A percentile compares a stretch with the other conserved stretches of the same genome.
Conservation (phyloP, 2,888 invertebrate species). For the Heliconius hortense region DNA sequence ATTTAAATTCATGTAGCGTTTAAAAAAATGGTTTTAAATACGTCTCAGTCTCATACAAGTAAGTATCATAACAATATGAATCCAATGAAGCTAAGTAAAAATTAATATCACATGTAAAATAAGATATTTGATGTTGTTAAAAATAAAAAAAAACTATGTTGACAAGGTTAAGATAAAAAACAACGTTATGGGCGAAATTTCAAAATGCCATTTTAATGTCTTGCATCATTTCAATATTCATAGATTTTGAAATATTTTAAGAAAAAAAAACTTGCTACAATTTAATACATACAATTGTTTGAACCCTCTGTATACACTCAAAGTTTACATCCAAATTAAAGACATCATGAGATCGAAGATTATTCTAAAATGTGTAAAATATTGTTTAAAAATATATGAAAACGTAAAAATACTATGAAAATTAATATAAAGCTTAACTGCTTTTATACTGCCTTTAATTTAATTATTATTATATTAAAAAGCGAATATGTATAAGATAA, state of each 20-base stretch:
- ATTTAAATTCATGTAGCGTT: background rate
- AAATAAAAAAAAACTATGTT: too few relatives aligned
- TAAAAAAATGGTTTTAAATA: background rate
- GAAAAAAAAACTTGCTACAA: background rate
- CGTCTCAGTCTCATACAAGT: background rate
- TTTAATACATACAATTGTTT: background rate
- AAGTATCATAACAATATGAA: background rate
- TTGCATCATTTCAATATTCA: too few relatives aligned
- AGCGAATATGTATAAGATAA: constrained; percentile 26
- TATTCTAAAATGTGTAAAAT: too few relatives aligned
- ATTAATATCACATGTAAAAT: too few relatives aligned
- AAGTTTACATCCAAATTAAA: background rate
- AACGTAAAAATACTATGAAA: background rate
- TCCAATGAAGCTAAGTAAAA: too few relatives aligned
- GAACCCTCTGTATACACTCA: background rate
- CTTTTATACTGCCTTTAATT: constrained; percentile 33
- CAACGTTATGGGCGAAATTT: too few relatives aligned
- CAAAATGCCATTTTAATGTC: too few relatives aligned
- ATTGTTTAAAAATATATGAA: too few relatives aligned
- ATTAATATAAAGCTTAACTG: background rate
- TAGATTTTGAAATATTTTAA: too few relatives aligned
- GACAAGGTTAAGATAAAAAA: too few relatives aligned
- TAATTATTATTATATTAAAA: constrained; percentile 17
- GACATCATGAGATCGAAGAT: background rate
- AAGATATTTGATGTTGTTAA: too few relatives aligned